These are phyloP conservation scores for Pteria penguin DNA, from an alignment of 2,888 invertebrate genomes.

Conservation along the genomic window DNA sequence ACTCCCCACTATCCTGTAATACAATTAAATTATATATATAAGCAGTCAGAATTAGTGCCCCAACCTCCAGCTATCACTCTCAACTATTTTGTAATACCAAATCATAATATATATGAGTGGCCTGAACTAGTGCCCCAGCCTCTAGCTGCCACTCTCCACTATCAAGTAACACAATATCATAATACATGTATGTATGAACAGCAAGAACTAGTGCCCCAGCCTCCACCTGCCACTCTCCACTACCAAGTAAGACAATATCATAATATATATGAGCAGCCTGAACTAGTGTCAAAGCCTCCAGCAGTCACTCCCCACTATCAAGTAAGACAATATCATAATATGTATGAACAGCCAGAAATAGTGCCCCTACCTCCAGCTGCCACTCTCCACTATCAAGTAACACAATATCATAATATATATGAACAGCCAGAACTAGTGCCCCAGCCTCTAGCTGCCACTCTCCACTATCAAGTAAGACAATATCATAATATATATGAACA, in stretches of 20 bases:
- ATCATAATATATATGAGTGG: no score
- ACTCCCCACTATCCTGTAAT: constrained; percentile 90
- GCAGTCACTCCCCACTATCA: no score
- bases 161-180: constrained; percentile 85
- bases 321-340: no score
- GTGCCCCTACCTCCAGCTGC: constrained; percentile 94
- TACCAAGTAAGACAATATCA: no score
- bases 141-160: constrained; percentile 94
- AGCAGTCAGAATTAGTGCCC: constrained; percentile 92
- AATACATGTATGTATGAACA: no score
- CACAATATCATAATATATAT: not conserved
- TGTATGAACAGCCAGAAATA: constrained; percentile 92
- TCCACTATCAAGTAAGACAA: constrained; percentile 86
- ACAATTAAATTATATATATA: constrained; percentile 84
- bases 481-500: constrained; percentile 80
- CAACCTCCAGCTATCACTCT: constrained; percentile 94
- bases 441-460: constrained; percentile 96
- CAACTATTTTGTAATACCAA: constrained; percentile 91
- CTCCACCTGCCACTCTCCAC: constrained; percentile 94
- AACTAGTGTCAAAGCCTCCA: constrained; percentile 86
- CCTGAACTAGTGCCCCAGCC: constrained; percentile 92
- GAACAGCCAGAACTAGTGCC: constrained; percentile 91
- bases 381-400: constrained; percentile 91
- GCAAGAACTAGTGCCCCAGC: constrained; percentile 93
- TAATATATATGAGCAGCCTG: no score